Conservation (phyloP, 2,888 invertebrate species). For the Hypomecis punctinalis region DNA sequence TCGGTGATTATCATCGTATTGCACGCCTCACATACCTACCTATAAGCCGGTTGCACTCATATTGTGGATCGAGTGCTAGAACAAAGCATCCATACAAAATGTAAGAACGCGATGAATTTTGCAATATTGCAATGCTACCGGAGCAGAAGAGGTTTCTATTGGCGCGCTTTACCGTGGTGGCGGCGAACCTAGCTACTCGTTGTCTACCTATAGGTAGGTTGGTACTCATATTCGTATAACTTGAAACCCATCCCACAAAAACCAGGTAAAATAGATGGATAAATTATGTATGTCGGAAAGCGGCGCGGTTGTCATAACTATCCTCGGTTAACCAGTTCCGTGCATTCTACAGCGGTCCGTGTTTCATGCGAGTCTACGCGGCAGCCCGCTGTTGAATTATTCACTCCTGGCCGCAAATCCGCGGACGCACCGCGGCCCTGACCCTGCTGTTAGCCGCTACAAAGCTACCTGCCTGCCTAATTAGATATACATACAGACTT, state of each 20-base stretch:
- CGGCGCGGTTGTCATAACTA: neutral
- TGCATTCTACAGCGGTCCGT: slow-evolving; percentile 2
- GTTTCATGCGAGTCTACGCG: slow-evolving; percentile 5
- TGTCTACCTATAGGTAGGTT: too few species aligned
- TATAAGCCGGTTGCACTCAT: neutral
- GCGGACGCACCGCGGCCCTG: neutral
- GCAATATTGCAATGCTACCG: too few species aligned
- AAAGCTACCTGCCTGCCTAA: neutral
- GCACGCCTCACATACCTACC: neutral
- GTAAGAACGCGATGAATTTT: too few species aligned
- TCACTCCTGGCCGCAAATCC: slow-evolving; percentile 1
- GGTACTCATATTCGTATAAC: too few species aligned
- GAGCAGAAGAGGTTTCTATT: too few species aligned
- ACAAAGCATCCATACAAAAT: too few species aligned
- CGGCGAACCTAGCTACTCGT: too few species aligned
- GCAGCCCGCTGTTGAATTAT: slow-evolving; percentile 10
- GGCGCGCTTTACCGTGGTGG: too few species aligned
- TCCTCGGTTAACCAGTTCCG: slow-evolving; percentile 1
- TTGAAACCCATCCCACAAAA: too few species aligned
- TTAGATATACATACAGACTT: neutral
- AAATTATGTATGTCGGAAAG: too few species aligned
- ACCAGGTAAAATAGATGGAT: too few species aligned
- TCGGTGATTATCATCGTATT: neutral
- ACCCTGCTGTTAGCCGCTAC: neutral
- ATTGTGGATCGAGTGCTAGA: too few species aligned